phyloP scores from a whole-genome alignment of 2,797 vertebrate genomes.

The Alcedo quadribrachys region DNA sequence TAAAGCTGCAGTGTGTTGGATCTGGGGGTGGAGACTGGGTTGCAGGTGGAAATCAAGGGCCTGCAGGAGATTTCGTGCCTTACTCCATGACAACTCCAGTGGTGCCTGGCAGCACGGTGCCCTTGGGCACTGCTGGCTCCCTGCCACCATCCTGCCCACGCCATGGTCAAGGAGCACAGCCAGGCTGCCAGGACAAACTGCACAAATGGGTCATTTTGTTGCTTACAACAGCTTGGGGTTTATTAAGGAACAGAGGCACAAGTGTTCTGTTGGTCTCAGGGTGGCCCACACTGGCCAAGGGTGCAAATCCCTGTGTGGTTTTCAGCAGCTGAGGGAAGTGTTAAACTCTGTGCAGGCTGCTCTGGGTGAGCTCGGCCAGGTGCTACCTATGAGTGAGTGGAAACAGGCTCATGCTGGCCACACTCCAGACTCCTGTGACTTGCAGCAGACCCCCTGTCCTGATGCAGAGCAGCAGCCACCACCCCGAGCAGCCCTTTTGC shows the following conservation, averaged over 20 bases:
- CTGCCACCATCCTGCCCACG: accelerated
- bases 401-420: background rate
- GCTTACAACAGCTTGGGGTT: background rate
- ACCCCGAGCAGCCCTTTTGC: background rate
- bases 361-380: background rate
- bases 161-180: accelerated
- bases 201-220: accelerated
- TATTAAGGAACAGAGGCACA: background rate
- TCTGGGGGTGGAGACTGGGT: background rate
- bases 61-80: background rate
- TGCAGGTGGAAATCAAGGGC: accelerated
- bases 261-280: too few species aligned
- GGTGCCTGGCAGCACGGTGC: accelerated
- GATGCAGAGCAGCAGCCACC: accelerated
- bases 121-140: background rate
- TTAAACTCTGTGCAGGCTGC: background rate
- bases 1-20: background rate
- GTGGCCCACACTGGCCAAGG: accelerated
- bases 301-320: background rate
- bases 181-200: background rate
- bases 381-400: background rate
- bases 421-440: background rate
- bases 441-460: background rate
- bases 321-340: accelerated
- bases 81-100: background rate